phyloP scores from a whole-genome alignment of 1,140 invertebrate genomes.

The Temnothorax curvispinosus region DNA sequence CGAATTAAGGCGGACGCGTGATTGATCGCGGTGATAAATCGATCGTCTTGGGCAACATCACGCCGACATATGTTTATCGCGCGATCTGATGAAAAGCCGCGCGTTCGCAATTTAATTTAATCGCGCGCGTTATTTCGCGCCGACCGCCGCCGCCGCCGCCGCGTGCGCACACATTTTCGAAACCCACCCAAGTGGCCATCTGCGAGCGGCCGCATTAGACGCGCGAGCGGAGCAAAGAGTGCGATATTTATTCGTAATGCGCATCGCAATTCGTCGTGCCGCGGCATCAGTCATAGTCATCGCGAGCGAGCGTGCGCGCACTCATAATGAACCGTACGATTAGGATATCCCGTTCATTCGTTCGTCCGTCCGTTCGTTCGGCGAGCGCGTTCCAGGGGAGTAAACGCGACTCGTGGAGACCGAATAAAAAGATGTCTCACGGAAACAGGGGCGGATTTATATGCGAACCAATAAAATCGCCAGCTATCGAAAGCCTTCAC shows the following conservation, averaged over 20 bases:
- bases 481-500: not conserved
- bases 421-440: conserved; percentile 40
- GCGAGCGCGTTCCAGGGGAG: conserved; percentile 54
- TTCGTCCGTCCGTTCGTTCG: conserved; percentile 47
- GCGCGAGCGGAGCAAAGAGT: conserved; percentile 68
- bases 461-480: not conserved
- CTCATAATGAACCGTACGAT: conserved; percentile 75
- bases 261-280: conserved; percentile 74
- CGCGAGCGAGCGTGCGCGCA: conserved; percentile 67
- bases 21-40: conserved; percentile 59
- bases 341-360: conserved; percentile 70
- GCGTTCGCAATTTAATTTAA: conserved; percentile 59
- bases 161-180: conserved; percentile 68
- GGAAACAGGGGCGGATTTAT: conserved; percentile 34
- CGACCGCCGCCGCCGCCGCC: conserved; percentile 41
- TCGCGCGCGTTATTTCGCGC: conserved; percentile 56
- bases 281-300: conserved; percentile 75
- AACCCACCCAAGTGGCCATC: conserved; percentile 73
- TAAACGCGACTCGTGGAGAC: conserved; percentile 40
- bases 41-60: conserved; percentile 59
- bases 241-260: conserved; percentile 77
- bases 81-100: conserved; percentile 60
- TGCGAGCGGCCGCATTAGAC: conserved; percentile 70
- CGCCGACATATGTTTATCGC: conserved; percentile 58
- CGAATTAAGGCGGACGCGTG: conserved; percentile 47